Percentiles rank a stretch among this genome's conserved stretches.
Conservation (phyloP, 2,113 vertebrate species). For the Catharus minimus region DNA sequence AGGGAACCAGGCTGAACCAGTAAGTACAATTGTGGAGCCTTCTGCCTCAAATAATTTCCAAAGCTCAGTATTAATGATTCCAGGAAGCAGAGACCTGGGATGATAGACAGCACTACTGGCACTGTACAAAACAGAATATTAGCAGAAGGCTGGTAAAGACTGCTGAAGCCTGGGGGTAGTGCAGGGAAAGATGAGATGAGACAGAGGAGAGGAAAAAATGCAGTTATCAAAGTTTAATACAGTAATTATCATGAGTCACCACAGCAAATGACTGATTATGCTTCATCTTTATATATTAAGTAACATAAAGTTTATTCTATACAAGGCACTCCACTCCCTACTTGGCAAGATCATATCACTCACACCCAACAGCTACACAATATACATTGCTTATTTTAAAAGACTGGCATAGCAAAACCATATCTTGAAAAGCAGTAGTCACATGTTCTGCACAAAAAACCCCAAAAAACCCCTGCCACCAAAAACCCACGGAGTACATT, state of each 20-base stretch:
- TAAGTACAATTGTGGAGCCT: slow-evolving; percentile 66
- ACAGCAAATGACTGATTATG: slow-evolving; percentile 12
- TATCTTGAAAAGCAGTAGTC: background rate
- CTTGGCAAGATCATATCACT: background rate
- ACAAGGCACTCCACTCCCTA: background rate
- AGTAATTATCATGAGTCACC: slow-evolving; percentile 49
- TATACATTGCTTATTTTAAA: background rate
- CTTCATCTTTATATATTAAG: slow-evolving; percentile 4
- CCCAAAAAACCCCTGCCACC: fast-evolving
- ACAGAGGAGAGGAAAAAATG: background rate
- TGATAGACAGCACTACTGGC: slow-evolving; percentile 61
- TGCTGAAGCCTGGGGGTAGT: background rate
- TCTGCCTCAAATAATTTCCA: slow-evolving; percentile 75
- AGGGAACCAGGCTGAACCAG: slow-evolving; percentile 61
- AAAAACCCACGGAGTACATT: background rate
- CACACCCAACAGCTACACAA: background rate
- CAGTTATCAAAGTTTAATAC: slow-evolving; percentile 58
- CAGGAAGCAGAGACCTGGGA: slow-evolving; percentile 63
- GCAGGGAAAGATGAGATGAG: slow-evolving; percentile 6
- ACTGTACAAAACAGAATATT: slow-evolving; percentile 54
- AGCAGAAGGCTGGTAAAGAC: slow-evolving; percentile 50
- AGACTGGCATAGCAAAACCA: background rate
- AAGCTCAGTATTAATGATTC: slow-evolving; percentile 75
- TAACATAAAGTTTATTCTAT: background rate
- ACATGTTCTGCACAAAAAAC: background rate